These are phyloP conservation scores for Dendrolimus punctatus DNA, from an alignment of 1,140 invertebrate species.

Conservation along the genomic window DNA sequence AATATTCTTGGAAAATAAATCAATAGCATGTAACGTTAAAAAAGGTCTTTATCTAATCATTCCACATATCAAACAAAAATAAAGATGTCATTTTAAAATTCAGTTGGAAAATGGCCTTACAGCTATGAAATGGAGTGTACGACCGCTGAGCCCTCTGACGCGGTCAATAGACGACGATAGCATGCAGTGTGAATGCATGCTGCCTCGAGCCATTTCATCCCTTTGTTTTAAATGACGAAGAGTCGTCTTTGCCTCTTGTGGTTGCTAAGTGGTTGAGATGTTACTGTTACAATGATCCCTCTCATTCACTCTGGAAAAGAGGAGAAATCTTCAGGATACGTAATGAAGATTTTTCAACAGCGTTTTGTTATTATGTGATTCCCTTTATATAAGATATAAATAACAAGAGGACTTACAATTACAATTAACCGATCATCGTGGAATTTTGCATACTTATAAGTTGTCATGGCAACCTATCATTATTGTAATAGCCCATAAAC, in stretches of 20 bases:
- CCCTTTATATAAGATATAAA: not conserved
- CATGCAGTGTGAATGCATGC: conserved; percentile 28
- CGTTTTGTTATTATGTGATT: conserved; percentile 37
- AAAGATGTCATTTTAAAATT: conserved; percentile 7
- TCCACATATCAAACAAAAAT: too few relatives aligned
- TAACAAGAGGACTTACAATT: too few relatives aligned
- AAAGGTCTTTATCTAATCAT: too few relatives aligned
- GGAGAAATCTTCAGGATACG: conserved; percentile 41
- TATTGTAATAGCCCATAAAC: too few relatives aligned
- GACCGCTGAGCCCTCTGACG: conserved; percentile 14
- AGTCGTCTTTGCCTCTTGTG: conserved; percentile 35
- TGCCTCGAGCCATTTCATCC: conserved; percentile 40
- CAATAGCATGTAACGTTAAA: too few relatives aligned
- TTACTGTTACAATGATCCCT: conserved; percentile 43
- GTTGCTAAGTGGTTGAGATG: conserved; percentile 45
- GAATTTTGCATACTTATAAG: too few relatives aligned
- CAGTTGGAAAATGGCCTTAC: conserved; percentile 7
- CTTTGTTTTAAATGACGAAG: conserved; percentile 56
- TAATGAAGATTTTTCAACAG: conserved; percentile 50
- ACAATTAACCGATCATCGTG: too few relatives aligned
- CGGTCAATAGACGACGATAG: conserved; percentile 41
- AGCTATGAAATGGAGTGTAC: conserved; percentile 5
- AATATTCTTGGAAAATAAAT: too few relatives aligned
- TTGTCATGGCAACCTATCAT: too few relatives aligned
- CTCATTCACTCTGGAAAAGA: conserved; percentile 43